Conservation (phyloP, 2,888 invertebrate species). For the Nyleta sp. region DNA sequence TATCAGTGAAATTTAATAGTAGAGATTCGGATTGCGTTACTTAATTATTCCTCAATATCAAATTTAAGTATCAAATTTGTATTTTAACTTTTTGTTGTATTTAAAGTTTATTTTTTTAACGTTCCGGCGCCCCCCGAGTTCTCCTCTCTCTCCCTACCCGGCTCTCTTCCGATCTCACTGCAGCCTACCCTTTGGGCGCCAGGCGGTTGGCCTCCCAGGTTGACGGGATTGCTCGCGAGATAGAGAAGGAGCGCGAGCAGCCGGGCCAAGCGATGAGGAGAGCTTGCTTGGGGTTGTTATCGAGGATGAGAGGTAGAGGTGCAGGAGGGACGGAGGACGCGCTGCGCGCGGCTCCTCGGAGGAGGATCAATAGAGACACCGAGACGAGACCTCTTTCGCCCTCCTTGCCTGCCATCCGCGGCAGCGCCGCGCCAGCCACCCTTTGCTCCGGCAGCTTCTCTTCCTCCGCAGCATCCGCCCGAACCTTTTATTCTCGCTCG, state of each 20-base stretch:
- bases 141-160: too few species aligned
- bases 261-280: constrained; percentile 48
- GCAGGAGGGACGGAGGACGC: constrained; percentile 77
- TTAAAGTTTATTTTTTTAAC: too few species aligned
- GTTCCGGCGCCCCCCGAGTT: too few species aligned
- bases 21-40: too few species aligned
- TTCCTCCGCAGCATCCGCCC: constrained; percentile 44
- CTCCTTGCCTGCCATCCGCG: constrained; percentile 66
- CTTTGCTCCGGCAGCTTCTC: constrained; percentile 50
- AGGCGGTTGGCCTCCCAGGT: constrained; percentile 59
- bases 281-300: constrained; percentile 66
- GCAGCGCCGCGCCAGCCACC: constrained; percentile 43
- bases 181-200: constrained; percentile 59
- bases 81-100: too few species aligned
- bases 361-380: constrained; percentile 83
- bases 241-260: constrained; percentile 48
- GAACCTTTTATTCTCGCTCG: constrained; percentile 13
- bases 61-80: too few species aligned
- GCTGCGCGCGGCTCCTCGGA: constrained; percentile 81
- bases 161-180: too few species aligned
- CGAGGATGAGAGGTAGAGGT: constrained; percentile 67
- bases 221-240: constrained; percentile 51
- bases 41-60: too few species aligned
- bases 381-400: constrained; percentile 81
- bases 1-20: too few species aligned